These are phyloP conservation scores for Muscicapa striata DNA, from an alignment of 2,797 vertebrate genomes.

Conservation along the genomic window DNA sequence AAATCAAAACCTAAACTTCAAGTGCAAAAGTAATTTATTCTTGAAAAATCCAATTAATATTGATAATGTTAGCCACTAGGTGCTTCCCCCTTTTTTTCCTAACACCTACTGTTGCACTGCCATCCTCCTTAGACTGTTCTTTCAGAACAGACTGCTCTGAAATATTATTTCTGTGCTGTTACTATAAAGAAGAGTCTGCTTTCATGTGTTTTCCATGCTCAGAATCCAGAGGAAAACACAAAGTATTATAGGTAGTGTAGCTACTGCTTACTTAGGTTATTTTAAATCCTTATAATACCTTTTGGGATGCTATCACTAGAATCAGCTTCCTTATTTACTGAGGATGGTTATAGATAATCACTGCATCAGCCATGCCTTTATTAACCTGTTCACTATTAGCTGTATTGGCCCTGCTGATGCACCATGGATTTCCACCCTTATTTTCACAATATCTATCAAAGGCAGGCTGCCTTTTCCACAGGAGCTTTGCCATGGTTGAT, in stretches of 20 bases:
- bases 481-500: background rate
- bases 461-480: background rate
- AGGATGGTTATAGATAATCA: background rate
- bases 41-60: background rate
- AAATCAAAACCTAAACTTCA: slow-evolving; percentile 5
- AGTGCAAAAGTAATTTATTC: background rate
- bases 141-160: background rate
- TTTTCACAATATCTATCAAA: background rate
- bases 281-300: background rate
- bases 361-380: background rate
- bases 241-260: background rate
- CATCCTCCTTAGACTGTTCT: background rate
- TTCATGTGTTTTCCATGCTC: background rate
- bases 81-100: background rate
- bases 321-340: background rate
- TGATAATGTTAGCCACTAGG: background rate
- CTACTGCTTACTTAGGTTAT: background rate
- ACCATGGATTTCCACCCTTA: background rate
- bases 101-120: background rate
- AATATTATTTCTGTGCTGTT: background rate
- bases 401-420: background rate
- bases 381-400: background rate
- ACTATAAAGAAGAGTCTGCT: background rate
- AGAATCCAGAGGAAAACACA: background rate
- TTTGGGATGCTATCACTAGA: background rate